Base-by-base conservation (phyloP, 2,888 invertebrate genomes). In the Acleris holmiana region DNA sequence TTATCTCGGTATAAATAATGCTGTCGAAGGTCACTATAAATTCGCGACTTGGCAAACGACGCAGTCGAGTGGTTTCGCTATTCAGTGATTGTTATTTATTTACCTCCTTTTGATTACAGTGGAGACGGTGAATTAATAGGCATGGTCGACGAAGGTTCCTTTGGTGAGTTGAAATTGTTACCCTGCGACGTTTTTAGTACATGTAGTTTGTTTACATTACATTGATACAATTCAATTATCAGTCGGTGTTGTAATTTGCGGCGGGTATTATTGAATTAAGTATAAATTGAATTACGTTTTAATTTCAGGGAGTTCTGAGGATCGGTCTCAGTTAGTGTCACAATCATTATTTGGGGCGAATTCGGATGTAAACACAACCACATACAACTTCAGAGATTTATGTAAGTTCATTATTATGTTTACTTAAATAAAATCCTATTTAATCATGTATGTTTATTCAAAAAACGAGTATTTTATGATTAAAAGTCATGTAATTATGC, bases 261-360 rank as follows among this genome's bases (percentile, higher is more conserved):
- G 21, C 23, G 46, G 50, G 58, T 56, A 59, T 77, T 78, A 80
- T 81, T 80, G 66, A 79, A 78, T 82, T 80, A 80, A 67, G 71
- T 71, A 71, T 80, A 82, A 84, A 85, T 84, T 83, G 60, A 85
- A 86, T 86, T 86, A 85, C 72, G 71, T 25, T 76, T 75, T 25
- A 74, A 76, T 89, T 91, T 73, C 85, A 91, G 92, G 84, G 58
- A 85, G 85, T 73, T 74, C 75, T 67, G 86, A 89, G 64, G 93
- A 93, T 47, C 93, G 93, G 69, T 88, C 93, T 58, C 93, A 93
- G 70, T 84, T 94, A 73, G 92, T 93, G n/a, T 84, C 94, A 55
- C 94, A 94, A 75, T 88, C 93, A 13, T 88, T 93, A 72, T 80
- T 94, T 73, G 94, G 94, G 73, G 85, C 92, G n/a, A 93, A 93